Evolutionary conservation across 2,888 invertebrate species (phyloP).

Genomic region (Panorpa germanica): DNA sequence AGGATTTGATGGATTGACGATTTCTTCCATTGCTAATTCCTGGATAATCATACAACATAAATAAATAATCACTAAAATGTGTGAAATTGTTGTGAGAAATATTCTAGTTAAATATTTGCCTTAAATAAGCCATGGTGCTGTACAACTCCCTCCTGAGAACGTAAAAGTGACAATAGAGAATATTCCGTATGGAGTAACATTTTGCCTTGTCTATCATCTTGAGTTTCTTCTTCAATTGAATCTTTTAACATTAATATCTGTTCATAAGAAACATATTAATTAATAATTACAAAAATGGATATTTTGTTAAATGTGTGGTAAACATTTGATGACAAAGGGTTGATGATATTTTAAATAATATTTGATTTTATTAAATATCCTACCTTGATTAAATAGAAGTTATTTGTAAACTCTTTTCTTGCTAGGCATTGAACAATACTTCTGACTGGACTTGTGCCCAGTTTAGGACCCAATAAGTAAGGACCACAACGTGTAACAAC

Average conservation of each 20-base stretch:
- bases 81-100: neutral
- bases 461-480: slow-evolving; percentile 45
- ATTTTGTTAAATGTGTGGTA: no score
- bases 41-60: slow-evolving; percentile 24
- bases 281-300: no score
- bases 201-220: slow-evolving; percentile 59
- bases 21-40: slow-evolving; percentile 51
- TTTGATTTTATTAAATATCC: no score
- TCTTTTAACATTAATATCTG: slow-evolving; percentile 6
- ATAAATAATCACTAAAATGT: slow-evolving; percentile 9
- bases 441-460: slow-evolving; percentile 54
- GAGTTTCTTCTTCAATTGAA: slow-evolving; percentile 33
- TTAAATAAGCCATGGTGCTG: slow-evolving; percentile 61
- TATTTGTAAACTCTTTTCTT: slow-evolving; percentile 45
- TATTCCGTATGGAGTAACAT: slow-evolving; percentile 62
- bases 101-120: slow-evolving; percentile 23
- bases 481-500: slow-evolving; percentile 42
- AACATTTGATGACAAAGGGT: no score
- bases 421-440: slow-evolving; percentile 61
- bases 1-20: slow-evolving; percentile 26
- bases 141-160: slow-evolving; percentile 50
- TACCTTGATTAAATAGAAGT: slow-evolving; percentile 52
- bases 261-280: no score
- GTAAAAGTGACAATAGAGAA: slow-evolving; percentile 45
- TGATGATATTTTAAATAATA: no score